Percentiles rank a stretch among this genome's conserved stretches.
Evolutionary conservation across 2,888 invertebrate genomes (phyloP).

Genomic region (Margaritifera margaritifera): DNA sequence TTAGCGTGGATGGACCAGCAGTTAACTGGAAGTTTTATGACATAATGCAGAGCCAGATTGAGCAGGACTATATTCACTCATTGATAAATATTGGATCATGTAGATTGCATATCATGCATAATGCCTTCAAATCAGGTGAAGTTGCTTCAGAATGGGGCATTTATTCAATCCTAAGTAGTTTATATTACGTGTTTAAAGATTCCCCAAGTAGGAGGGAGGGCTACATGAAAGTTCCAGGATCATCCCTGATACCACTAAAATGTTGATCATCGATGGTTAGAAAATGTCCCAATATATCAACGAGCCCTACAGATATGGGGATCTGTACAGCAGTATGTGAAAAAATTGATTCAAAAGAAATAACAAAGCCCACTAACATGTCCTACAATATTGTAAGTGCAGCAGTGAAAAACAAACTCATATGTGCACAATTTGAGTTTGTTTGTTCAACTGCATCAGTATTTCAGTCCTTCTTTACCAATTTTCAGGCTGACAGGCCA

Average conservation of each 20-base stretch:
- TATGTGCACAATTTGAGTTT: too few relatives aligned
- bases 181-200: constrained; percentile 58
- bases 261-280: constrained; percentile 27
- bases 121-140: constrained; percentile 26
- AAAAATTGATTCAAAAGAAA: constrained; percentile 7
- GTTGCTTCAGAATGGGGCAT: constrained; percentile 32
- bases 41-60: constrained; percentile 14
- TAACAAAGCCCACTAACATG: constrained; percentile 4
- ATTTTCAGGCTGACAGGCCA: too few relatives aligned
- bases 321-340: constrained; percentile 22
- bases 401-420: too few relatives aligned
- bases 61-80: constrained; percentile 8
- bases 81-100: constrained; percentile 42
- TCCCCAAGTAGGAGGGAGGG: constrained; percentile 52
- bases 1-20: constrained; percentile 26
- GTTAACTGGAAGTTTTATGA: constrained; percentile 29
- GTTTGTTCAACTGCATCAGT: too few relatives aligned
- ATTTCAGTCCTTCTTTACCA: too few relatives aligned
- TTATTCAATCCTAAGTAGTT: constrained; percentile 39
- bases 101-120: constrained; percentile 41
- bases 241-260: constrained; percentile 49
- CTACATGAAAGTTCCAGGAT: constrained; percentile 40
- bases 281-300: constrained; percentile 30
- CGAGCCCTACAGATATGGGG: constrained; percentile 23
- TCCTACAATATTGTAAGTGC: too few relatives aligned